Evolutionary conservation across 1,140 invertebrate genomes (phyloP).

Genomic region (Tenebrio molitor): DNA sequence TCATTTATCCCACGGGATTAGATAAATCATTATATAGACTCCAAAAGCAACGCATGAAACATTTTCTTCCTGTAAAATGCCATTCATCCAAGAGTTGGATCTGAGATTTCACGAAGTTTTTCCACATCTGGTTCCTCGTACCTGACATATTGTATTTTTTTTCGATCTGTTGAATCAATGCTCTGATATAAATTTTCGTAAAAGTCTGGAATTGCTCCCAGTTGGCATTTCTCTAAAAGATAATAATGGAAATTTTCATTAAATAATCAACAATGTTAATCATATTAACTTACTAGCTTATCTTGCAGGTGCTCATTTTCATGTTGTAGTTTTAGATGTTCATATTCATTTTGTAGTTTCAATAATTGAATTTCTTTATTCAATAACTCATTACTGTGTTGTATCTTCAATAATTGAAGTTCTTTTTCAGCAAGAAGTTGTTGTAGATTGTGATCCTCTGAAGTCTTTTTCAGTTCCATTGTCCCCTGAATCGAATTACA

Average conservation of each 20-base stretch:
- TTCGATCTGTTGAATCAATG: neutral
- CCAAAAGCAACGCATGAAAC: neutral
- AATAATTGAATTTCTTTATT: neutral
- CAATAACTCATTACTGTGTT: neutral
- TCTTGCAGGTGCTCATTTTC: neutral
- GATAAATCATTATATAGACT: neutral
- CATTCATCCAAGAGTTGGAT: neutral
- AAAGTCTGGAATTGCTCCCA: neutral
- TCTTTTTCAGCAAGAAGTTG: neutral
- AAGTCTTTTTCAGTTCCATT: neutral
- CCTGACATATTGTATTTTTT: neutral
- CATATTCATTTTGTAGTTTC: no score
- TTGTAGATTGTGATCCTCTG: neutral
- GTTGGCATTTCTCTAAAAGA: neutral
- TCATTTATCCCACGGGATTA: no score
- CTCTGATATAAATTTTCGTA: neutral
- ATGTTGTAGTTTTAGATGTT: no score
- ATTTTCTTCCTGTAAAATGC: neutral
- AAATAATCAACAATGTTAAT: neutral
- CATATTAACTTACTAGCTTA: neutral
- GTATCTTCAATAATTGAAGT: no score
- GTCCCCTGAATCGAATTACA: neutral
- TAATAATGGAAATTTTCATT: no score
- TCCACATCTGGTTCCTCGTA: neutral
- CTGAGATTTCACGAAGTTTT: neutral